phyloP scores from a whole-genome alignment of 2,113 vertebrate species.

The Lamprologus callipterus region DNA sequence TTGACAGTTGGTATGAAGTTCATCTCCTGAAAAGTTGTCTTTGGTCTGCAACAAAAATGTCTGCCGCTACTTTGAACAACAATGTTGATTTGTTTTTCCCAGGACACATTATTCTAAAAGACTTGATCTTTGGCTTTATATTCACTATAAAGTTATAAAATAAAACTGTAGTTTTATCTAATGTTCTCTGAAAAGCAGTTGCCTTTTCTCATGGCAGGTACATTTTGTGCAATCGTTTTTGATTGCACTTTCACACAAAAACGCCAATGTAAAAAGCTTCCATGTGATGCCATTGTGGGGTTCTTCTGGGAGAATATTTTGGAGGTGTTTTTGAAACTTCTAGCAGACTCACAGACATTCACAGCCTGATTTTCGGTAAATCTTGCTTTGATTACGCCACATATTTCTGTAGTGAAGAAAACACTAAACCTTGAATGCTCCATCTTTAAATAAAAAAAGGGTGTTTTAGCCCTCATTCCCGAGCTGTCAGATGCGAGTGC shows the following conservation, averaged over 20 bases:
- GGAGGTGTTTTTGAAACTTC: not conserved
- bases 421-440: not conserved
- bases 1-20: not conserved
- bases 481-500: not conserved
- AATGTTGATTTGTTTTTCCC: not conserved
- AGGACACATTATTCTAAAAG: not conserved
- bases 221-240: not conserved
- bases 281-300: not conserved
- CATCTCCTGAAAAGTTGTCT: not conserved
- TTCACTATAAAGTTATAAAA: not conserved
- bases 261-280: too few relatives aligned
- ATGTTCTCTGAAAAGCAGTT: not conserved
- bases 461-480: not conserved
- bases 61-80: not conserved
- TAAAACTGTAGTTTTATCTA: not conserved
- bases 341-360: not conserved
- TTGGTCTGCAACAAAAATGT: not conserved
- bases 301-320: not conserved
- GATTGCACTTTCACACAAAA: not conserved
- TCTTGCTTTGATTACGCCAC: not conserved
- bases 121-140: not conserved
- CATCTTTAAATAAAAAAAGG: not conserved
- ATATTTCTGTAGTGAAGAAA: not conserved
- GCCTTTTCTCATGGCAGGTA: not conserved
- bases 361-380: not conserved